phyloP scores from a whole-genome alignment of 2,797 vertebrate species.

The Urosaurus nigricauda region DNA sequence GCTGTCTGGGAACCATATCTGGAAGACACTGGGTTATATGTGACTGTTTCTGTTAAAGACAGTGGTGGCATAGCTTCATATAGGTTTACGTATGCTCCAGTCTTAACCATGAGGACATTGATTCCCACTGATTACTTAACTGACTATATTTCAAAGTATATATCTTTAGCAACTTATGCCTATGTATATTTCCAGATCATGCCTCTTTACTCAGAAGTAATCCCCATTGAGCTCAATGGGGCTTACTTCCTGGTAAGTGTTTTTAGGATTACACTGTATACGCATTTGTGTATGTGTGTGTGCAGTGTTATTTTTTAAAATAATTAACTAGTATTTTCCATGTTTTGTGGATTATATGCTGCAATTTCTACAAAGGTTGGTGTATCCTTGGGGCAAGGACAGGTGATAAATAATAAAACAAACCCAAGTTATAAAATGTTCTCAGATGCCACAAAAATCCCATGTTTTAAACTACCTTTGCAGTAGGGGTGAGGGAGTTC shows the following conservation, averaged over 20 bases:
- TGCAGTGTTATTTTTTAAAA: neutral
- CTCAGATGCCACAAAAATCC: conserved; percentile 34
- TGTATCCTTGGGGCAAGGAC: neutral
- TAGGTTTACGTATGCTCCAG: neutral
- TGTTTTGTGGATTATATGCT: neutral
- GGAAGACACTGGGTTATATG: neutral
- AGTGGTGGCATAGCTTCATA: neutral
- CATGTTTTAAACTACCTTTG: neutral
- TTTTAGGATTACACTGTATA: neutral
- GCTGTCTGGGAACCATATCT: neutral
- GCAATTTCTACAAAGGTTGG: neutral
- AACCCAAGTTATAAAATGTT: neutral
- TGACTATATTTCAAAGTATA: neutral
- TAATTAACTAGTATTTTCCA: neutral
- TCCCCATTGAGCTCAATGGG: neutral
- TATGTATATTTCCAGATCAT: neutral
- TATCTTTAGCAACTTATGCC: neutral
- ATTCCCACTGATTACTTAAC: neutral
- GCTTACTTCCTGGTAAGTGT: neutral
- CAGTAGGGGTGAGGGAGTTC: rapidly evolving
- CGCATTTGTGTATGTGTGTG: no score
- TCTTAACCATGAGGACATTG: neutral
- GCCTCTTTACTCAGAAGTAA: no score
- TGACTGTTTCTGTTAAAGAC: neutral
- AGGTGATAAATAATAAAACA: neutral